Evolutionary conservation across 2,113 vertebrate genomes (phyloP), one percentile per base, ranked within the genome.

Genomic region (Ammodytes marinus): DNA sequence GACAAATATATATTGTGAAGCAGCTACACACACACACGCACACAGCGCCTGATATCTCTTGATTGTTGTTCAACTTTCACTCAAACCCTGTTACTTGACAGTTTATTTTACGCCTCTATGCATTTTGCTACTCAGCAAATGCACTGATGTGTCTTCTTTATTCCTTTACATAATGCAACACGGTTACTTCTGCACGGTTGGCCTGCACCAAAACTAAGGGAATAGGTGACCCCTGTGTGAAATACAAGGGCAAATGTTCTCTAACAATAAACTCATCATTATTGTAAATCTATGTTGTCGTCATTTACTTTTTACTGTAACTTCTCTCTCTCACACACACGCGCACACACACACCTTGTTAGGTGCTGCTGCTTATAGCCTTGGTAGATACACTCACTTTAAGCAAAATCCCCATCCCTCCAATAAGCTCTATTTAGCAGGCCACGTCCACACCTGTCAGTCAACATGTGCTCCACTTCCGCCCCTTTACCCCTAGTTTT

Each of bases 391-490:
- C 77, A 57, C 77, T 90, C 54, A 14, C 67, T 83, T 84, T 65
- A 70, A 76, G 74, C 43, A 52, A 80, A 66, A 83, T 83, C 39
- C 6, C 54, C 69, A 9, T 67, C 54, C 50, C 53, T 70, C 70
- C 82, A 76, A 50, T 63, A 39, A 74, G 68, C 85, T 81, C 58
- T 50, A 58, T 87, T 91, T 86, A 89, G 66, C 78, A 27, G 82
- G 72, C 83, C 88, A 89, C 88, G 90, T 87, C 91, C 71, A 82
- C 92, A 94, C 93, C 92, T 95, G 94, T 94, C 93, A 77, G 71
- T 91, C 86, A 90, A 54, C 93, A 93, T 90, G 88, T 83, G 87
- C 90, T 69, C 64, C 84, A 88, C 77, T 91, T 88, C 82, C 84
- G 70, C 79, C 80, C 27, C 77, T 81, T 89, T 79, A 52, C 74